Percentiles rank a stretch among this genome's conserved stretches.
These are phyloP conservation scores for Misgurnus mizolepis DNA, from an alignment of 2,113 vertebrate genomes.

Conservation along the genomic window DNA sequence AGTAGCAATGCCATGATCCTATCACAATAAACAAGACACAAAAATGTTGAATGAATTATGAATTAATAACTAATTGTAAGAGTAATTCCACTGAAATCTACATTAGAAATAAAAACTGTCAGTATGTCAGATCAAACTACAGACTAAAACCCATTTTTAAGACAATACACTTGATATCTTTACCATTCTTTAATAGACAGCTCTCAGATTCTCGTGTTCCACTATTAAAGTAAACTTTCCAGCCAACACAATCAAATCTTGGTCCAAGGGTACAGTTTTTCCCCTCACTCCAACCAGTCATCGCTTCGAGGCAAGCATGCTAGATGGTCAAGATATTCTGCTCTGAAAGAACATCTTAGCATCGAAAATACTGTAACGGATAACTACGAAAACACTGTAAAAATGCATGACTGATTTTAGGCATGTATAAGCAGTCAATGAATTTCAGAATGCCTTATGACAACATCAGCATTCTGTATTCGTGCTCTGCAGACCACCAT, in stretches of 20 bases:
- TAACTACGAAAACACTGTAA: conserved; percentile 45
- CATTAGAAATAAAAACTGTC: conserved; percentile 24
- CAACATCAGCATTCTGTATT: conserved; percentile 46
- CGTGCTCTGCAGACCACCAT: conserved; percentile 35
- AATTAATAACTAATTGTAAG: no score
- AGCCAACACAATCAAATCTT: conserved; percentile 51
- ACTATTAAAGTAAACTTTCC: conserved; percentile 45
- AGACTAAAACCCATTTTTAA: conserved; percentile 46
- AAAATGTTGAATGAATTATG: no score
- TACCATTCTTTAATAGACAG: conserved; percentile 45
- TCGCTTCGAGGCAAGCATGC: conserved; percentile 43
- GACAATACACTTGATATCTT: conserved; percentile 43
- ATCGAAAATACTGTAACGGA: conserved; percentile 32
- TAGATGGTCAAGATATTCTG: conserved; percentile 51
- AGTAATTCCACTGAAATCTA: not conserved
- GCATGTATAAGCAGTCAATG: conserved; percentile 38
- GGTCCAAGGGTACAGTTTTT: conserved; percentile 55
- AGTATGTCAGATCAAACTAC: conserved; percentile 39
- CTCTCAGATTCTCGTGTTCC: conserved; percentile 43
- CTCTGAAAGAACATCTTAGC: conserved; percentile 51
- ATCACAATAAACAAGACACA: no score
- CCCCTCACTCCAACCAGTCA: conserved; percentile 28
- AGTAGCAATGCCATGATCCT: no score
- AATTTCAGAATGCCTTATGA: conserved; percentile 47
- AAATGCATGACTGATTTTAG: conserved; percentile 46